phyloP scores from a whole-genome alignment of 2,888 invertebrate genomes.

The Pedicia rivosa region DNA sequence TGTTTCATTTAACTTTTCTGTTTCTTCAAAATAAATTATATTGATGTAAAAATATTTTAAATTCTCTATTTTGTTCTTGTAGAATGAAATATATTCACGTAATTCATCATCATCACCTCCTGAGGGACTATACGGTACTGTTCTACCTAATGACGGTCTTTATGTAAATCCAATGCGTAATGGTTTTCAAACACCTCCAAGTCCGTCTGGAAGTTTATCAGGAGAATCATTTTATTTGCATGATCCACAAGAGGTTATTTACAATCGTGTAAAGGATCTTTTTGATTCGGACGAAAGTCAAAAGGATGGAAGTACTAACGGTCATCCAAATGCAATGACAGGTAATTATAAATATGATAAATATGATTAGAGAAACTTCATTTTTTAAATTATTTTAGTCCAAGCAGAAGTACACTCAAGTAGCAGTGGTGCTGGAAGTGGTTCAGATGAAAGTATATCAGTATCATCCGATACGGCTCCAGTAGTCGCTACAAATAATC shows the following conservation, averaged over 20 bases:
- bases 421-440: conserved; percentile 43
- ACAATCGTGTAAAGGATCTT: conserved; percentile 70
- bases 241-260: conserved; percentile 61
- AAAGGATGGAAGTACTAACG: conserved; percentile 14
- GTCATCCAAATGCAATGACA: conserved; percentile 32
- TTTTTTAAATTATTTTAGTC: conserved; percentile 33
- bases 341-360: conserved; percentile 20
- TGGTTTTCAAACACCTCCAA: conserved; percentile 35
- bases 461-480: conserved; percentile 34
- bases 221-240: conserved; percentile 74
- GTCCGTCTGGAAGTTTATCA: conserved; percentile 37
- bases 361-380: background rate
- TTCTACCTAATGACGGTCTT: conserved; percentile 45
- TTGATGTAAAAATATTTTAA: too few relatives aligned
- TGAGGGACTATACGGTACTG: conserved; percentile 24
- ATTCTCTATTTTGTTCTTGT: too few relatives aligned
- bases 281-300: conserved; percentile 42
- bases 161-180: conserved; percentile 68
- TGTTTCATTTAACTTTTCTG: too few relatives aligned
- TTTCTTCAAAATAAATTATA: too few relatives aligned
- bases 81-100: background rate
- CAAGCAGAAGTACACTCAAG: conserved; percentile 79
- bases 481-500: conserved; percentile 14
- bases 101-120: conserved; percentile 20
- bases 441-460: conserved; percentile 43